Percentiles rank a stretch among this genome's conserved stretches.
Conservation (phyloP, 2,113 vertebrate genomes). For the Chaenocephalus aceratus region DNA sequence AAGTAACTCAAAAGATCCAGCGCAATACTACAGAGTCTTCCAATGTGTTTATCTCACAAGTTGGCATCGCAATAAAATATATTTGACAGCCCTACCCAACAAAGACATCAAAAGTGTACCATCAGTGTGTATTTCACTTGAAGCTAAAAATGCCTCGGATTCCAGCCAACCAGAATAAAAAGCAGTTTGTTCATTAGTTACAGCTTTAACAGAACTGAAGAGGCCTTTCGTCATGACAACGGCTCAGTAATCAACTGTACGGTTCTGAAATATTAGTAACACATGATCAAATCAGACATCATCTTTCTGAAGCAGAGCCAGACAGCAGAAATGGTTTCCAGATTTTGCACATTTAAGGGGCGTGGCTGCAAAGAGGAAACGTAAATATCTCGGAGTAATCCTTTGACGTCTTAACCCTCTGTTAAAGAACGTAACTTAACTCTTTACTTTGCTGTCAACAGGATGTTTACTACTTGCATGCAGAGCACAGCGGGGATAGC, state of each 20-base stretch:
- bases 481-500: conserved; percentile 4
- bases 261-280: conserved; percentile 69
- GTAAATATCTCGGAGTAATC: conserved; percentile 57
- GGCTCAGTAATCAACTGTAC: conserved; percentile 45
- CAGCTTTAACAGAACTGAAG: conserved; percentile 53
- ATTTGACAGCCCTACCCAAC: no score
- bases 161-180: conserved; percentile 67
- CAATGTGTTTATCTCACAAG: no score
- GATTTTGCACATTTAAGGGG: conserved; percentile 61
- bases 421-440: conserved; percentile 38
- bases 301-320: conserved; percentile 51
- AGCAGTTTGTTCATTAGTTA: conserved; percentile 64
- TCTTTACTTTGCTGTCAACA: conserved; percentile 36
- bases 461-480: conserved; percentile 44
- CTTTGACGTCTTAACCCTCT: conserved; percentile 44
- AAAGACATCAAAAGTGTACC: conserved; percentile 2
- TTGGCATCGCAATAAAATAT: no score
- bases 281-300: conserved; percentile 78
- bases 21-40: no score
- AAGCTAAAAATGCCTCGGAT: conserved; percentile 58
- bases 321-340: conserved; percentile 70
- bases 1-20: no score
- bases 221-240: conserved; percentile 60
- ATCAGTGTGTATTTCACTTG: conserved; percentile 19
- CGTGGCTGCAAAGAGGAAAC: conserved; percentile 33